phyloP scores from a whole-genome alignment of 2,797 vertebrate species.

The Tarsius wallacei region DNA sequence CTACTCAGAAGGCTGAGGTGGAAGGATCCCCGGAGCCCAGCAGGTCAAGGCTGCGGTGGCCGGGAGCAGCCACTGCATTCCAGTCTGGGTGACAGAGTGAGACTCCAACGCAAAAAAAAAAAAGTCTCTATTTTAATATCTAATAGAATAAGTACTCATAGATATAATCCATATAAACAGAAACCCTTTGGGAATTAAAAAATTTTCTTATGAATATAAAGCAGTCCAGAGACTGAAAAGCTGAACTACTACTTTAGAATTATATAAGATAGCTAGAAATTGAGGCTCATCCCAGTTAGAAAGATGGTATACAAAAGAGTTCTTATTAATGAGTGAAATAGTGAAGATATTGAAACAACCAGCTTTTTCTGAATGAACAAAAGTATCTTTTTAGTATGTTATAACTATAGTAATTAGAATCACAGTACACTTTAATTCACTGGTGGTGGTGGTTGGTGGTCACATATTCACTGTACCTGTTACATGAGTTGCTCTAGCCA shows the following conservation, averaged over 20 bases:
- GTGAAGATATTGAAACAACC: neutral
- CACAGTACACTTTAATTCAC: neutral
- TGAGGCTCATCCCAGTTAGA: neutral
- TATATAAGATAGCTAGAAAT: neutral
- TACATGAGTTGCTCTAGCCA: constrained; percentile 98
- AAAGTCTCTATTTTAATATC: constrained; percentile 18
- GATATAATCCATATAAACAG: neutral
- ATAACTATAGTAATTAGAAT: neutral
- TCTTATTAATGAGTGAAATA: neutral
- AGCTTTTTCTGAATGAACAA: neutral
- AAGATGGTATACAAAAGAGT: neutral
- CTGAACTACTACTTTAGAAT: constrained; percentile 18
- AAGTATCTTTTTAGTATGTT: neutral
- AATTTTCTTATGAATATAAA: neutral
- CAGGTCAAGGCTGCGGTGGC: too few species aligned
- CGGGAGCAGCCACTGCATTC: too few species aligned
- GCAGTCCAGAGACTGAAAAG: constrained; percentile 16
- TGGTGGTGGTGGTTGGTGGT: neutral
- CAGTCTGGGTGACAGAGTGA: too few species aligned
- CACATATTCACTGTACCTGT: constrained; percentile 92
- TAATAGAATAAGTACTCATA: neutral
- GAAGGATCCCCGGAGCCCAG: too few species aligned
- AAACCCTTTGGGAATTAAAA: constrained; percentile 19
- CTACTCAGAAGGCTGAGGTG: too few species aligned
- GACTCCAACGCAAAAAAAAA: too few species aligned